Conservation (phyloP, 1,140 invertebrate species). For the Bombus superbus region DNA sequence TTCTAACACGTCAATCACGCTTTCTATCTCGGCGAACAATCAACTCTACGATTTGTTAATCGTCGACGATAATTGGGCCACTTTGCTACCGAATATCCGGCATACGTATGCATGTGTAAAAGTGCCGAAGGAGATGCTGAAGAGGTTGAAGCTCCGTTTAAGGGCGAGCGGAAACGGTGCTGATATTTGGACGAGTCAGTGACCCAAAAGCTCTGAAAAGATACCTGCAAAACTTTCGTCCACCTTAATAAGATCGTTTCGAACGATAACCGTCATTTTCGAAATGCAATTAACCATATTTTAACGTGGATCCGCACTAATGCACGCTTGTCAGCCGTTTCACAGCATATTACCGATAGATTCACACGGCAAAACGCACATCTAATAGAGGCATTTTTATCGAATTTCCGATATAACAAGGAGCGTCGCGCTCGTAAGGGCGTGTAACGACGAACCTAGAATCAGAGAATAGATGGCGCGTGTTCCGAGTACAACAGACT, state of each 20-base stretch:
- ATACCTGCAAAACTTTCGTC: conserved; percentile 1
- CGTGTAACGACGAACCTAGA: background rate
- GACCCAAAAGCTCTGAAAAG: conserved; percentile 16
- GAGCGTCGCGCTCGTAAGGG: background rate
- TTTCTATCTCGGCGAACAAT: background rate
- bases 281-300: conserved; percentile 19
- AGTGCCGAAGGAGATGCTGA: background rate
- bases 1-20: background rate
- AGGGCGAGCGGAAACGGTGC: background rate
- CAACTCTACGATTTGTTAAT: background rate
- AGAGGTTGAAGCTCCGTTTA: background rate
- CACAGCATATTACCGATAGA: background rate
- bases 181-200: conserved; percentile 56
- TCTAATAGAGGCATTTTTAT: background rate
- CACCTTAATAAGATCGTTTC: background rate
- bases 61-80: background rate
- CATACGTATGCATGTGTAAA: background rate
- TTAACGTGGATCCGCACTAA: background rate
- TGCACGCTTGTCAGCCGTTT: conserved; percentile 24
- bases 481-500: background rate
- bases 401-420: background rate
- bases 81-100: background rate
- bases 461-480: background rate
- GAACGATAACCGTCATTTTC: background rate
- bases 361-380: background rate